A percentile compares a stretch with the other conserved stretches of the same genome.
phyloP scores from a whole-genome alignment of 2,888 invertebrate species.

The Acleris emargana region DNA sequence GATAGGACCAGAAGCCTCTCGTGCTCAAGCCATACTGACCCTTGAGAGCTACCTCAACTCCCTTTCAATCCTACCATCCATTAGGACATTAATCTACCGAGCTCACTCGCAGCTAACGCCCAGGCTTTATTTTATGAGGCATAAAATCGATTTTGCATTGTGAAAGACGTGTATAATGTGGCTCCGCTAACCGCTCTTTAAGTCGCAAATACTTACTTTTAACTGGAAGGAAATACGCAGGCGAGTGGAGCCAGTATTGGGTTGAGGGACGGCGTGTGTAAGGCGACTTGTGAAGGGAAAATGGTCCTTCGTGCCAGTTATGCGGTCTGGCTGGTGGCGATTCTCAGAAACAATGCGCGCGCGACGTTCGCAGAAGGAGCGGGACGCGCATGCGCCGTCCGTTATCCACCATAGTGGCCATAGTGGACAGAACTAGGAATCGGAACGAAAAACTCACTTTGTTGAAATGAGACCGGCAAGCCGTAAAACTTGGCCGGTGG shows the following conservation, averaged over 20 bases:
- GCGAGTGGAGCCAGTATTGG: constrained; percentile 43
- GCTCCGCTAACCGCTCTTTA: constrained; percentile 49
- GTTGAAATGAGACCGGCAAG: constrained; percentile 70
- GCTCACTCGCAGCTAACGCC: constrained; percentile 52
- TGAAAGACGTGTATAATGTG: constrained; percentile 42
- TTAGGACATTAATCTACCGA: constrained; percentile 64
- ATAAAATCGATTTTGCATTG: constrained; percentile 66
- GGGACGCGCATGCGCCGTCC: constrained; percentile 64
- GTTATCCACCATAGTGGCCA: constrained; percentile 63
- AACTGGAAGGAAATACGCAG: constrained; percentile 64
- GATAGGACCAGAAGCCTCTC: constrained; percentile 64
- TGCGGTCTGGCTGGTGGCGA: constrained; percentile 67
- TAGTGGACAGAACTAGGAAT: constrained; percentile 74
- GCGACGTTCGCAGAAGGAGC: constrained; percentile 77
- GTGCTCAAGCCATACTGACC: constrained; percentile 61
- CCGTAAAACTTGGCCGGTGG: constrained; percentile 57
- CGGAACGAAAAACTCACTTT: constrained; percentile 75
- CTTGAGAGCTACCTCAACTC: constrained; percentile 57
- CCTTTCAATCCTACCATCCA: constrained; percentile 56
- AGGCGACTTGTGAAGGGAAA: constrained; percentile 57
- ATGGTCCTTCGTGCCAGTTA: constrained; percentile 63
- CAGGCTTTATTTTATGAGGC: constrained; percentile 59
- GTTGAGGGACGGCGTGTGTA: constrained; percentile 67
- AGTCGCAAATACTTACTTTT: constrained; percentile 60
- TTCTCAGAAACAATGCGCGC: constrained; percentile 79